Evolutionary conservation across 2,888 invertebrate species (phyloP), one percentile per base, ranked within the genome.

Genomic region (Drosophila pegasa): DNA sequence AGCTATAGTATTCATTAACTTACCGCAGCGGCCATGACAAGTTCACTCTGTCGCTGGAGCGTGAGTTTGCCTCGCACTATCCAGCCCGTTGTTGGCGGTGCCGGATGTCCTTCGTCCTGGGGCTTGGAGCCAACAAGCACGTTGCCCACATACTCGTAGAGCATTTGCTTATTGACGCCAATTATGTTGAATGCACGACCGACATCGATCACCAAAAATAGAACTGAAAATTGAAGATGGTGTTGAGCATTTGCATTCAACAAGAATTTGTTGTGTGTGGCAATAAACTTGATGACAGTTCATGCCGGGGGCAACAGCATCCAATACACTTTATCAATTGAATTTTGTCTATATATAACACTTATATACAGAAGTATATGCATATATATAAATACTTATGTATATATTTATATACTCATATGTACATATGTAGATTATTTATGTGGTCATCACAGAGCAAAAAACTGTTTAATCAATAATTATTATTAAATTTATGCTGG

Each of bases 61-160:
- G 92, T 92, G 16, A 92, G 71, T 65, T 92, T 92, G 6, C 92
- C 92, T 18, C 90, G 88, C 5, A 92, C 92, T 68, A 90, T 91
- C 92, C 92, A 92, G 62, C 92, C 92, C 16, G 92, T 90, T 63
- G 92, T 89, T 52, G 92, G 92, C 38, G 91, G 91, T 33, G 90
- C 82, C 51, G 90, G 88, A 67, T 89, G 87, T 68, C 90, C 90
- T 74, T 90, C 91, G 72, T 92, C 92, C 65, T 92, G 92, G 35
- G 92, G 89, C 77, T 92, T 92, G 8, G 92, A 92, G 54, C 92
- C 92, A 35, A 92, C 92, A 20, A 90, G 87, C 35, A 92, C 92
- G 61, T 89, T 91, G 67, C 92, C 92, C 51, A 90, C 91, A 84
- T 92, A 92, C 66, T 92, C 92, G 80, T 92, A 92, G n/a, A 92